phyloP scores from a whole-genome alignment of 2,888 invertebrate genomes.

The Hedychridium roseum region DNA sequence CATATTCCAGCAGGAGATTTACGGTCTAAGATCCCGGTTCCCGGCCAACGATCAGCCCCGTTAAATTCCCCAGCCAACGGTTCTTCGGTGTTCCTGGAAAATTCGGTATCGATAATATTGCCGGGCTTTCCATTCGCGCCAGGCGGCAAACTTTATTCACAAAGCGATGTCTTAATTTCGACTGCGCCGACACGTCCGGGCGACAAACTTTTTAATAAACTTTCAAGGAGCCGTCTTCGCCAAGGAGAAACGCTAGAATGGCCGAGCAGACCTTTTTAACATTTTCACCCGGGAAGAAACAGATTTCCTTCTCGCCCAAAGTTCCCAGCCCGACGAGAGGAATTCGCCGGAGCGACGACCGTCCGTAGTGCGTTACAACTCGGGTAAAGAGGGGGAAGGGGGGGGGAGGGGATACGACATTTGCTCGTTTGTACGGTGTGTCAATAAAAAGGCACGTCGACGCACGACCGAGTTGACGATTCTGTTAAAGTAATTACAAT shows the following conservation, averaged over 20 bases:
- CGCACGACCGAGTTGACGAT: no score
- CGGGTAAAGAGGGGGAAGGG: no score
- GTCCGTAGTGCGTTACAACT: no score
- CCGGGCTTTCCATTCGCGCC: no score
- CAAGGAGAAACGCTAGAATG: constrained; percentile 5
- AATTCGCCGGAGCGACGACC: no score
- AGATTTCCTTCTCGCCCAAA: neutral
- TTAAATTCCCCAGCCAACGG: neutral
- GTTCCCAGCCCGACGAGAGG: no score
- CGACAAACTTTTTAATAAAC: constrained; percentile 53
- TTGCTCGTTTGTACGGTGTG: no score
- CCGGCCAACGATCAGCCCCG: neutral
- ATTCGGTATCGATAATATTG: no score
- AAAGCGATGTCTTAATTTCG: constrained; percentile 52
- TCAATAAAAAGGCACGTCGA: no score
- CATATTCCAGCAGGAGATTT: neutral
- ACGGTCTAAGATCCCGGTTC: neutral
- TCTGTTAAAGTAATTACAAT: no score
- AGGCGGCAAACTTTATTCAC: constrained; percentile 34
- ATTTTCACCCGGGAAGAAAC: neutral
- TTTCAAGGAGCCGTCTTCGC: no score
- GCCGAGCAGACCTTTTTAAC: neutral
- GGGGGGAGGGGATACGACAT: no score
- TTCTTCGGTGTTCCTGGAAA: neutral
- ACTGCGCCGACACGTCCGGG: constrained; percentile 26